phyloP scores from a whole-genome alignment of 1,140 invertebrate species.

The Caenorhabditis remanei region DNA sequence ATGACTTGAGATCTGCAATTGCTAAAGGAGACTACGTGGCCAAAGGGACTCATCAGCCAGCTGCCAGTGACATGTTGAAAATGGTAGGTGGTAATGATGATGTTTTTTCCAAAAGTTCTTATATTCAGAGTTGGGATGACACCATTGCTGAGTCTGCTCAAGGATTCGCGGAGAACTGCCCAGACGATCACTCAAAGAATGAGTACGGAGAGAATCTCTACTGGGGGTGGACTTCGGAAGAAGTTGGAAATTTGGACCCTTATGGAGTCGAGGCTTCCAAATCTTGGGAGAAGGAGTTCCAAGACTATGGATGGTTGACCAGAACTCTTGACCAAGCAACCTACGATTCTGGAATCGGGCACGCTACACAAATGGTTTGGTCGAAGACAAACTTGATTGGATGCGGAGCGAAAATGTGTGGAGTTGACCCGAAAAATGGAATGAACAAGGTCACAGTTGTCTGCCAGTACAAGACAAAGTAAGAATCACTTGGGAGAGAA shows the following conservation, averaged over 20 bases:
- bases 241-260: neutral
- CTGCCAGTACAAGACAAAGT: neutral
- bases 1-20: too few species aligned
- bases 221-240: neutral
- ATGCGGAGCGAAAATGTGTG: neutral
- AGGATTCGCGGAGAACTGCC: neutral
- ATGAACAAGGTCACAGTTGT: neutral
- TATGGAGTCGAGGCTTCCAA: neutral
- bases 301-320: neutral
- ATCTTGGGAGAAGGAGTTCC: neutral
- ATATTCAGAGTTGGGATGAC: too few species aligned
- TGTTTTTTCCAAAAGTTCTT: too few species aligned
- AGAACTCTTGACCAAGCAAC: neutral
- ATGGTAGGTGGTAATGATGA: too few species aligned
- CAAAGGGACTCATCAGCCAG: too few species aligned
- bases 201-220: neutral
- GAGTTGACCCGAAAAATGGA: neutral
- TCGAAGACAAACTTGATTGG: neutral
- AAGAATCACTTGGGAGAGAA: neutral
- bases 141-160: too few species aligned
- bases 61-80: too few species aligned
- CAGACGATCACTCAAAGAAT: neutral
- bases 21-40: too few species aligned
- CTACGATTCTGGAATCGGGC: neutral
- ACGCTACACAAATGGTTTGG: neutral